Conservation (phyloP, 2,113 vertebrate genomes). For the Tragelaphus imberbis region DNA sequence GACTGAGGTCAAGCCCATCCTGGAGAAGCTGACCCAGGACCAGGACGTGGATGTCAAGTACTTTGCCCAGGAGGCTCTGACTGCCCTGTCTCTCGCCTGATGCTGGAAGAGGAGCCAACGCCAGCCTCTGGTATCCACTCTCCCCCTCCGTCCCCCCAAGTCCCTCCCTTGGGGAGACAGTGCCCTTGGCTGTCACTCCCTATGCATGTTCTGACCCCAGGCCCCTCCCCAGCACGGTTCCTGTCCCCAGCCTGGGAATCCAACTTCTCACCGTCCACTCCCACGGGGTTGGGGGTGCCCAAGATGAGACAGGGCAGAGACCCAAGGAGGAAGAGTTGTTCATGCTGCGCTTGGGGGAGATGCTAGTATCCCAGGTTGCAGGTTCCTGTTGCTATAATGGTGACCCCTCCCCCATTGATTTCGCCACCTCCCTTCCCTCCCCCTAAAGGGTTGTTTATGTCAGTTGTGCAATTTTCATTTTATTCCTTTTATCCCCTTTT, state of each 20-base stretch:
- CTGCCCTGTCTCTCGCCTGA: conserved; percentile 76
- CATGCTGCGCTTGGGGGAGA: background rate
- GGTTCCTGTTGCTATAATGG: background rate
- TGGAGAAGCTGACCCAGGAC: conserved; percentile 80
- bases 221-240: background rate
- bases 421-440: background rate
- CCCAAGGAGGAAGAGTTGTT: background rate
- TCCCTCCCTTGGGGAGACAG: background rate
- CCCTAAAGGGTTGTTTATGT: background rate
- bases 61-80: conserved; percentile 81
- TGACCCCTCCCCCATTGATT: background rate
- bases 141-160: background rate
- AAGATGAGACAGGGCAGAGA: background rate
- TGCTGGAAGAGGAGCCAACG: conserved; percentile 37
- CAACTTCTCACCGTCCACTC: background rate
- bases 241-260: background rate
- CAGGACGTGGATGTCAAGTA: conserved; percentile 81
- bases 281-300: background rate
- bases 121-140: conserved; percentile 1
- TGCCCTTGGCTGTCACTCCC: conserved; percentile 40
- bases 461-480: conserved; percentile 66
- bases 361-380: background rate
- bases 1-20: conserved; percentile 78
- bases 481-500: conserved; percentile 38
- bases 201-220: conserved; percentile 56